Conservation (phyloP, 2,888 invertebrate genomes). For the Syrista parreyssii region DNA sequence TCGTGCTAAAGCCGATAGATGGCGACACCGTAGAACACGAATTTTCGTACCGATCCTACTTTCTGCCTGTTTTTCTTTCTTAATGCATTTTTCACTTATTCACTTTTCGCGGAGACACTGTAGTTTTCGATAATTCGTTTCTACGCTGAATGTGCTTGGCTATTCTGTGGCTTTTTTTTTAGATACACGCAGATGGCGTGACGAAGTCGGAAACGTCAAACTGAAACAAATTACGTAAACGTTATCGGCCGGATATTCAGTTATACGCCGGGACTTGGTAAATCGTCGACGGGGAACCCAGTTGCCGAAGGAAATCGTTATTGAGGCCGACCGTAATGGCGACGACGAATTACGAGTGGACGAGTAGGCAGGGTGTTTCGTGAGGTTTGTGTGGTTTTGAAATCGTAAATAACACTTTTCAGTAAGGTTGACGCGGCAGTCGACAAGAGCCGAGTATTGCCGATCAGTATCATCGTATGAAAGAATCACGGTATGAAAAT, state of each 20-base stretch:
- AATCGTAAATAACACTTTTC: neutral
- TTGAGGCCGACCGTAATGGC: neutral
- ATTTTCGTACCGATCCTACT: too few relatives aligned
- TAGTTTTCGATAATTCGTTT: neutral
- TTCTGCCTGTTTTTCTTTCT: neutral
- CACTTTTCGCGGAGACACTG: neutral
- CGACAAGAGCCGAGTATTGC: neutral
- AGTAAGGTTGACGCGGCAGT: neutral
- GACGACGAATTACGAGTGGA: neutral
- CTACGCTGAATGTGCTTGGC: fast-evolving
- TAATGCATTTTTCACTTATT: neutral
- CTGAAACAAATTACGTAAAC: conserved; percentile 16
- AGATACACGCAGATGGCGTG: neutral
- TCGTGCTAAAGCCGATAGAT: neutral
- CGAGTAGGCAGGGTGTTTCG: neutral
- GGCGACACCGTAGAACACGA: neutral
- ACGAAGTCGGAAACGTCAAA: conserved; percentile 19
- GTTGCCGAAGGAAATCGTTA: conserved; percentile 20
- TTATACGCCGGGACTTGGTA: conserved; percentile 12
- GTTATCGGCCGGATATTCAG: conserved; percentile 22
- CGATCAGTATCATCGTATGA: neutral
- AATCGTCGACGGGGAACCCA: neutral
- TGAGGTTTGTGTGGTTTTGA: neutral
- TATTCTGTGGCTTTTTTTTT: neutral
- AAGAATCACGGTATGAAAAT: neutral